Evolutionary conservation across 2,797 vertebrate genomes (phyloP).

Genomic region (Esox masquinongy): DNA sequence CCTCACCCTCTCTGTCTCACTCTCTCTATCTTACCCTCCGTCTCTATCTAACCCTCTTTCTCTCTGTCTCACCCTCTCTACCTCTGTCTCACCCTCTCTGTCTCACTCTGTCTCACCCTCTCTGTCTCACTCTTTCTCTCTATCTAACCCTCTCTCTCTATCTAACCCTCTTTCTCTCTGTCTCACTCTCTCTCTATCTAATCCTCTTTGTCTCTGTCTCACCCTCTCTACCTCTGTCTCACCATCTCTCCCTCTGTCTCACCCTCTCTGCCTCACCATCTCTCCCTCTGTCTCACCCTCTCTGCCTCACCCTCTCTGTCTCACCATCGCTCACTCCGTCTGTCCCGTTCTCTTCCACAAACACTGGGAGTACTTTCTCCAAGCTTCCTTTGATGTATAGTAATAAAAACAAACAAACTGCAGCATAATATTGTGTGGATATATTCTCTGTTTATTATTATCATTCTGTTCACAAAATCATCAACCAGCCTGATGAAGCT

Average conservation of each 20-base stretch:
- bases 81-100: background rate
- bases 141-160: background rate
- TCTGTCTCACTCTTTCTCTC: background rate
- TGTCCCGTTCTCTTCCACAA: too few relatives aligned
- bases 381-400: background rate
- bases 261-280: conserved; percentile 81
- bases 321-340: too few relatives aligned
- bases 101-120: background rate
- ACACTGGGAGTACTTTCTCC: too few relatives aligned
- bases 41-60: background rate
- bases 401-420: background rate
- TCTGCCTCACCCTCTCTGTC: too few relatives aligned
- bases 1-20: conserved; percentile 65
- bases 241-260: conserved; percentile 52
- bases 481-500: too few relatives aligned
- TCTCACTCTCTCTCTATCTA: background rate
- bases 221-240: background rate
- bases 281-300: background rate
- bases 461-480: background rate
- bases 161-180: background rate
- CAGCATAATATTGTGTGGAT: background rate
- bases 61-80: background rate
- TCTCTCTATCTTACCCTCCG: conserved; percentile 81
- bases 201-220: too few relatives aligned
- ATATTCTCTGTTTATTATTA: background rate